A percentile compares a stretch with the other conserved stretches of the same genome.
phyloP scores from a whole-genome alignment of 1,140 invertebrate species.

The Mercenaria mercenaria region DNA sequence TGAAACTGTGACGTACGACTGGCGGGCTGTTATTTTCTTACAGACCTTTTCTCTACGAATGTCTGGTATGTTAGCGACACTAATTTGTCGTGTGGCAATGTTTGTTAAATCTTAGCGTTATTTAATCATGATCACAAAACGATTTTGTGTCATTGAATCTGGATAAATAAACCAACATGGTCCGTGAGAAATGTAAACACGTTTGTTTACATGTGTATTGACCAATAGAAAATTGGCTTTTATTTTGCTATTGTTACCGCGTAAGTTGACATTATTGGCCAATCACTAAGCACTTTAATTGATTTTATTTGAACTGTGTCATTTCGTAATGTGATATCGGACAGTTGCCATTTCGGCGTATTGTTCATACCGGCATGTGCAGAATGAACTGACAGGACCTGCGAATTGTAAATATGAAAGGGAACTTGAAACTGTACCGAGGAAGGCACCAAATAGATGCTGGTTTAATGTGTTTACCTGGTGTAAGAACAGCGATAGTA shows the following conservation, averaged over 20 bases:
- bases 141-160: constrained; percentile 41
- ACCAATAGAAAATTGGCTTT: constrained; percentile 45
- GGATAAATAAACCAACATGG: constrained; percentile 38
- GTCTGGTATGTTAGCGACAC: neutral
- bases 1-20: no score
- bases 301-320: constrained; percentile 16
- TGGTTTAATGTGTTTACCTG: no score
- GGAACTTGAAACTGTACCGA: no score
- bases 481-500: no score
- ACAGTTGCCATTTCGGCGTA: no score
- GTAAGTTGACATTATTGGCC: constrained; percentile 31
- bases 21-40: no score
- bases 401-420: no score
- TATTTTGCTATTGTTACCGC: constrained; percentile 39
- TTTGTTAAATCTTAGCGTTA: constrained; percentile 39
- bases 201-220: constrained; percentile 51
- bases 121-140: constrained; percentile 29
- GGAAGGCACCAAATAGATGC: no score
- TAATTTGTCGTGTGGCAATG: constrained; percentile 38
- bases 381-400: no score
- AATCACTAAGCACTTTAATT: constrained; percentile 29
- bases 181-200: constrained; percentile 52
- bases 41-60: no score
- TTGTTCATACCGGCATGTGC: no score
- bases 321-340: constrained; percentile 9